A percentile compares a stretch with the other conserved stretches of the same genome.
Conservation (phyloP, 2,113 vertebrate species). For the Thamnaconus septentrionalis region DNA sequence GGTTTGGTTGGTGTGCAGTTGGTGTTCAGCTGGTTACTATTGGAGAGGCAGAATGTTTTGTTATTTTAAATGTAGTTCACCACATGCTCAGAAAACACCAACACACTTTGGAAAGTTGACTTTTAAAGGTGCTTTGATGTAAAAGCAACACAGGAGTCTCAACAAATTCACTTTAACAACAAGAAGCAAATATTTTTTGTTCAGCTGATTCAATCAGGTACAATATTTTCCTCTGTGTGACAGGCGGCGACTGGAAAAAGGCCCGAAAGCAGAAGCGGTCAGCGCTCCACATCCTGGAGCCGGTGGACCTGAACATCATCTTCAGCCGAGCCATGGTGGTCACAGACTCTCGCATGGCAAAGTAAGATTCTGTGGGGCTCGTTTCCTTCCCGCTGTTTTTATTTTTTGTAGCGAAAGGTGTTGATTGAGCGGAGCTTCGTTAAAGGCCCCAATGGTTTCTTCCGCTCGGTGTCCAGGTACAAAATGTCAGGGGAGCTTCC, state of each 20-base stretch:
- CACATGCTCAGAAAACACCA: too few relatives aligned
- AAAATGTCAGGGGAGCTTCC: slow-evolving; percentile 90
- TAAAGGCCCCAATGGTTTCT: neutral
- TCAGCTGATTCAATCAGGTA: neutral
- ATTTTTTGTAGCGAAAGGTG: neutral
- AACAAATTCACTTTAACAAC: too few relatives aligned
- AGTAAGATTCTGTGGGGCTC: slow-evolving; percentile 71
- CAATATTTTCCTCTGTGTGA: slow-evolving; percentile 17
- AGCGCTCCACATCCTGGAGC: slow-evolving; percentile 88
- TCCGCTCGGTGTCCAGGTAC: slow-evolving; percentile 75
- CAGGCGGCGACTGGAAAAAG: slow-evolving; percentile 91
- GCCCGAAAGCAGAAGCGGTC: slow-evolving; percentile 86
- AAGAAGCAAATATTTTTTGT: too few relatives aligned
- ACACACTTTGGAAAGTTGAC: too few relatives aligned
- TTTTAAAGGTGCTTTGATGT: too few relatives aligned
- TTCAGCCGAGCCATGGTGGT: slow-evolving; percentile 94
- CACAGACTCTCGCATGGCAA: slow-evolving; percentile 93
- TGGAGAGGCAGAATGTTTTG: neutral
- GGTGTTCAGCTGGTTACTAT: too few relatives aligned
- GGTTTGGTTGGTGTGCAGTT: too few relatives aligned
- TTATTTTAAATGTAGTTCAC: too few relatives aligned
- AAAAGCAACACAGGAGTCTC: too few relatives aligned
- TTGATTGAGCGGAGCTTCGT: neutral
- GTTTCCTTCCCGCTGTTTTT: neutral
- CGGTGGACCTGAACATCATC: slow-evolving; percentile 89